A percentile compares a stretch with the other conserved stretches of the same genome.
Evolutionary conservation across 2,113 vertebrate species (phyloP).

Genomic region (Epinephelus cyanopodus): DNA sequence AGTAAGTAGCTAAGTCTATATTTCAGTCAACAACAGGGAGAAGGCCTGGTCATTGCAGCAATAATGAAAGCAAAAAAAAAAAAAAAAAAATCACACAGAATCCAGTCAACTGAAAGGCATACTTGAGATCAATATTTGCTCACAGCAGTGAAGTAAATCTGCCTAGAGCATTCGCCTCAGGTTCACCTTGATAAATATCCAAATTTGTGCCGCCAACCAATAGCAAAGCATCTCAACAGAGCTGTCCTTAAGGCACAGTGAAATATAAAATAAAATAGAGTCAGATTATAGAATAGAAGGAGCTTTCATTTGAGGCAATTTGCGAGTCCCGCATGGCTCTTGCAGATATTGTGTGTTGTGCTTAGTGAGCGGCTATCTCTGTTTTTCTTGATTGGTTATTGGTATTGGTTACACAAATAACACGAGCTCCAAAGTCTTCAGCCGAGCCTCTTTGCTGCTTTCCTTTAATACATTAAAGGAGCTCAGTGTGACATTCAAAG

Average conservation of each 20-base stretch:
- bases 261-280: not conserved
- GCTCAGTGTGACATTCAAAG: no score
- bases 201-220: not conserved
- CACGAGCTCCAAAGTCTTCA: not conserved
- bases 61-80: not conserved
- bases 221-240: not conserved
- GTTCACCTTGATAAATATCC: conserved; percentile 8
- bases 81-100: not conserved
- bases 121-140: not conserved
- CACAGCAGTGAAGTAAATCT: conserved; percentile 1
- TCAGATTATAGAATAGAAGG: not conserved
- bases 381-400: not conserved
- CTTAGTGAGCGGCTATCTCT: no score
- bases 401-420: not conserved
- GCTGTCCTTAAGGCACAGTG: not conserved
- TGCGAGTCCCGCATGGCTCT: not conserved
- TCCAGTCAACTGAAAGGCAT: not conserved
- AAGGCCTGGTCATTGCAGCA: not conserved
- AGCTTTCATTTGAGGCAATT: not conserved
- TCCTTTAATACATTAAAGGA: no score
- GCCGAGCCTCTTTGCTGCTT: not conserved
- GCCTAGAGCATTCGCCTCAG: not conserved
- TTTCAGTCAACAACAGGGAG: not conserved
- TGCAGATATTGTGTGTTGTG: not conserved
- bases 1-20: not conserved